Conservation (phyloP, 2,888 invertebrate species). For the Pelosia muscerda region DNA sequence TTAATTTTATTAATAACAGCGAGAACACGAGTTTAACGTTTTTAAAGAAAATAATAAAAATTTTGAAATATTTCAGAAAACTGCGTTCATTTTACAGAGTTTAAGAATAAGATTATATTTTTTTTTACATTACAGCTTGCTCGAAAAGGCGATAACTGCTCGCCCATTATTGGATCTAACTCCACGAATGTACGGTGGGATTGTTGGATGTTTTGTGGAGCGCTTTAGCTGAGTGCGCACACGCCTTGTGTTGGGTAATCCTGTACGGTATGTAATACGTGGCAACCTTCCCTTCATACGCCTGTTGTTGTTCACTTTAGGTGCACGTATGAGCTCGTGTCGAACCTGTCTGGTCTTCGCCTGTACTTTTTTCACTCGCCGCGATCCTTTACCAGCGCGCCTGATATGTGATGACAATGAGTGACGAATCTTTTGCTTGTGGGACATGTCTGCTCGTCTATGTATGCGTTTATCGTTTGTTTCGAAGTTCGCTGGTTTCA, state of each 20-base stretch:
- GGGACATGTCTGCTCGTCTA: not conserved
- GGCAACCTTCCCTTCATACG: not conserved
- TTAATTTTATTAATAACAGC: constrained; percentile 5
- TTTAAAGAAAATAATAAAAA: not conserved
- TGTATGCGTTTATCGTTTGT: not conserved
- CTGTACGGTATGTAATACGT: not conserved
- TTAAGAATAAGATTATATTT: not conserved
- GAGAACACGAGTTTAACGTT: not conserved
- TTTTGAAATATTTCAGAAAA: not conserved
- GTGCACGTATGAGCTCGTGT: not conserved
- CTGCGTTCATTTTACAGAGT: not conserved
- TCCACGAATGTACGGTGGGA: not conserved
- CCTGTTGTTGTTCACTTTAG: not conserved
- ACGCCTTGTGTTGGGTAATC: not conserved
- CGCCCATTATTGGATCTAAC: not conserved
- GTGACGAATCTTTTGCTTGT: not conserved
- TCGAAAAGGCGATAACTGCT: not conserved
- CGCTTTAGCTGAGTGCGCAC: constrained; percentile 6
- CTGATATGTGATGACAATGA: constrained; percentile 2
- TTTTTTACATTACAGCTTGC: not conserved
- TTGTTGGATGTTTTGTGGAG: not conserved
- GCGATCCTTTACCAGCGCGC: not conserved
- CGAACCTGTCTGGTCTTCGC: not conserved
- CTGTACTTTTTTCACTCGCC: not conserved
- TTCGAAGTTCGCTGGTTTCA: not conserved